Evolutionary conservation across 2,888 invertebrate genomes (phyloP), one percentile per base, ranked within the genome.

Genomic region (Gymnoscelis rufifasciata): DNA sequence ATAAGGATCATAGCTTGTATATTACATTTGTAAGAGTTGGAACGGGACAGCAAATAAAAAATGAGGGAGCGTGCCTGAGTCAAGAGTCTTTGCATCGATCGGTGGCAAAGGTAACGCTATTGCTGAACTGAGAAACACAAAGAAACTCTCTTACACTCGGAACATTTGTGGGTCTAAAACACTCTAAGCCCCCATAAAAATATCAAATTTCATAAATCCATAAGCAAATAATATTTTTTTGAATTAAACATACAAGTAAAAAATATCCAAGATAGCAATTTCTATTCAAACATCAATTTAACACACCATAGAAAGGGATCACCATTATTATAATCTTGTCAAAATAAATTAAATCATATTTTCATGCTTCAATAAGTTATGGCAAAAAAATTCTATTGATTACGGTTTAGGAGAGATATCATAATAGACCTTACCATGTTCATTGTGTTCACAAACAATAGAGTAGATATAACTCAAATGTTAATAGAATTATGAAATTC

Each of bases 291-390:
- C 45, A 56, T 52, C 39, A 57, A 53, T 51, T 38, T 45, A 59
- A 35, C 50, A 57, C 47, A 57, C 47, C 15, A 56, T 43, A 47
- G 60, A 69, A 70, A 65, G 57, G 71, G 60, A 70, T 66, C 62
- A 57, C 59, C 62, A 53, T 75, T 72, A 78, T 78, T 78, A 74
- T 71, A 71, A 75, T 64, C 76, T 74, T 88, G 89, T 84, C 88
- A 84, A 73, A 88, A 86, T 80, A 78, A 72, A 87, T 89, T 77
- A 87, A 74, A 87, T 88, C 89, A 89, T 88, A 88, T 84, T 78
- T 83, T 74, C 70, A 83, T 48, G 61, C 73, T 71, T 82, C 78
- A 88, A 81, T 84, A 71, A 70, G 69, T 69, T 70, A 65, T 68
- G 52, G 40, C 57, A 59, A 64, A 68, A 73, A 75, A 54, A 52